Evolutionary conservation across 2,888 invertebrate genomes (phyloP).

Genomic region (Andrena bicolor): DNA sequence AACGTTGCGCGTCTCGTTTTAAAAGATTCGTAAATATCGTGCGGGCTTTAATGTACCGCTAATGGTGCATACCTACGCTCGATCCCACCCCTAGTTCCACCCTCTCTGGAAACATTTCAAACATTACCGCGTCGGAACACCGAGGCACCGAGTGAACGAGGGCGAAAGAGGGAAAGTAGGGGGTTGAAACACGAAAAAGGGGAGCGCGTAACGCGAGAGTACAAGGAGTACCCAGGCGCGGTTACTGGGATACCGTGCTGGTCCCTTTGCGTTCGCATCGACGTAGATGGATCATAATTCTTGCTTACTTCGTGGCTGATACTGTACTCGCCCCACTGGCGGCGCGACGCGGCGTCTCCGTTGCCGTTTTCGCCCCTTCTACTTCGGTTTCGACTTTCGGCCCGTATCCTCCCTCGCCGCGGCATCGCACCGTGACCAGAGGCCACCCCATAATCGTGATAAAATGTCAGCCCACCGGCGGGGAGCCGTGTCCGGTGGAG

Average conservation of each 20-base stretch:
- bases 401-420: conserved; percentile 33
- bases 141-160: not conserved
- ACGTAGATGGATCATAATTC: conserved; percentile 79
- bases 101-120: conserved; percentile 30
- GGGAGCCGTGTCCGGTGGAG: conserved; percentile 13
- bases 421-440: conserved; percentile 54
- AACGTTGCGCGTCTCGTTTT: too few species aligned
- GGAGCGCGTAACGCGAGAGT: conserved; percentile 30
- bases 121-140: conserved; percentile 26
- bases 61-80: not conserved
- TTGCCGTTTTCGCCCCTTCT: conserved; percentile 68
- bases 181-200: conserved; percentile 48
- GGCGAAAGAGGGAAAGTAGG: conserved; percentile 24
- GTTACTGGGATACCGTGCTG: conserved; percentile 64
- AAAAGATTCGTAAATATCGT: not conserved
- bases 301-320: conserved; percentile 71
- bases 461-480: conserved; percentile 72
- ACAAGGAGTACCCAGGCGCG: conserved; percentile 44
- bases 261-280: conserved; percentile 74
- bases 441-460: conserved; percentile 67
- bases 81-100: not conserved
- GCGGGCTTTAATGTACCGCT: not conserved
- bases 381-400: conserved; percentile 55
- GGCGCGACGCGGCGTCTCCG: conserved; percentile 65
- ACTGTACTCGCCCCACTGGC: conserved; percentile 54